Conservation (phyloP, 2,888 invertebrate species). For the Drosophila sordidula region DNA sequence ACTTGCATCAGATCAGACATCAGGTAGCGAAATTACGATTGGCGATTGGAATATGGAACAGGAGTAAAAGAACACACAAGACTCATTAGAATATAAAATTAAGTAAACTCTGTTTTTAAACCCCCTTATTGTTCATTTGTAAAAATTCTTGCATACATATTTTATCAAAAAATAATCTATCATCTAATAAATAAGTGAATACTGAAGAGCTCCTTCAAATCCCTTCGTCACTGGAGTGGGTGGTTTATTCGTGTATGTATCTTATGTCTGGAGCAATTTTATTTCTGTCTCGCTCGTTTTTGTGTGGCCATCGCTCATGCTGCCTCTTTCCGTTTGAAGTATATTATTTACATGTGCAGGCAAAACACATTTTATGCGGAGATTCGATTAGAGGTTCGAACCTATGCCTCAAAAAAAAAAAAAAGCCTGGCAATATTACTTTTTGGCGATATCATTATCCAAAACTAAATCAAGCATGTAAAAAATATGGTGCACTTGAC, state of each 20-base stretch:
- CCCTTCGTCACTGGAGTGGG: too few relatives aligned
- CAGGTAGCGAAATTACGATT: background rate
- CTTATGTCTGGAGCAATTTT: background rate
- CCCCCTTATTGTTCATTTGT: conserved; percentile 16
- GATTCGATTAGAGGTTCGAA: too few relatives aligned
- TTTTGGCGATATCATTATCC: too few relatives aligned
- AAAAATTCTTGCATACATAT: conserved; percentile 15
- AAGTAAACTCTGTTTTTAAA: background rate
- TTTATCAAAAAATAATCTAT: background rate
- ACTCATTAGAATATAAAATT: background rate
- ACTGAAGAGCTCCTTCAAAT: too few relatives aligned
- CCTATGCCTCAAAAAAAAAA: too few relatives aligned
- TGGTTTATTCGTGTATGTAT: background rate
- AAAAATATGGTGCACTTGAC: too few relatives aligned
- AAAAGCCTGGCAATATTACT: too few relatives aligned
- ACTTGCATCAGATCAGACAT: background rate
- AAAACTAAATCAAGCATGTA: too few relatives aligned
- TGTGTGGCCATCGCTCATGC: background rate
- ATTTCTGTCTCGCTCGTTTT: conserved; percentile 3
- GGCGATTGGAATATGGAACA: background rate
- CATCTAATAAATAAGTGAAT: background rate
- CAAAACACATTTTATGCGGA: too few relatives aligned
- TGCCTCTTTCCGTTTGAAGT: background rate
- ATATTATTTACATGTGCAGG: too few relatives aligned
- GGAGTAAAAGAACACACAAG: background rate